Base-by-base conservation (phyloP, 2,797 vertebrate genomes). In the Todus mexicanus region DNA sequence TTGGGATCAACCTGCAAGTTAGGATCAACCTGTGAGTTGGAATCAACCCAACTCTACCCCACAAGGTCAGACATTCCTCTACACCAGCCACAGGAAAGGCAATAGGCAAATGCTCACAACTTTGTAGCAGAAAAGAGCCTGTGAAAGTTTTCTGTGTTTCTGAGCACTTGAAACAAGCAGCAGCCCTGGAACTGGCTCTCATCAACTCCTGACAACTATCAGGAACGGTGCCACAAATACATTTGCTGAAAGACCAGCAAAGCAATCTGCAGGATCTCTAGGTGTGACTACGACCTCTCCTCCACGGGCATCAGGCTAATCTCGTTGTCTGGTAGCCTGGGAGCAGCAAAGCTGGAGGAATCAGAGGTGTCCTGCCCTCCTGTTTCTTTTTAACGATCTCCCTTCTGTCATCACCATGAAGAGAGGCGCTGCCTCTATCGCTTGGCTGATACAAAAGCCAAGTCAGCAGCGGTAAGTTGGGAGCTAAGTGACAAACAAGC, bases 61-160 rank as follows among this genome's bases (percentile, higher is more conserved):
- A 4, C 2, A 15, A 17, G 63, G 8, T 7, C 79, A 86, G 74
- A 42, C 0, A 0, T 1, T 2, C 8, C n/a, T 37, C 48, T 43
- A 7, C 33, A 33, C 18, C 54, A 74, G 19, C 42, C 43, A 47
- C 25, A 19, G 11, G 42, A 89, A 72, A 53, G 18, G 48, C 37
- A 73, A 22, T 1, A 26, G 2, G 2, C 13, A 45, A 72, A 45
- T 2, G 0, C 14, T 33, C 0, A 0, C 4, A 1, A 2, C 1
- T 17, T 35, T 74, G 17, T 7, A 8, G 29, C 11, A 26, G 11
- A 11, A 22, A 65, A 57, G 23, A 18, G 7, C 1, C 18, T 27
- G 2, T 7, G 15, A 26, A 61, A 59, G 8, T 9, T 42, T 47
- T 45, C 18, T 31, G 10, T 43, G 11, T n/a, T 69, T 82, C 38